Percentiles rank a stretch among this genome's conserved stretches.
Evolutionary conservation across 2,113 vertebrate species (phyloP).

Genomic region (Strix aluco): DNA sequence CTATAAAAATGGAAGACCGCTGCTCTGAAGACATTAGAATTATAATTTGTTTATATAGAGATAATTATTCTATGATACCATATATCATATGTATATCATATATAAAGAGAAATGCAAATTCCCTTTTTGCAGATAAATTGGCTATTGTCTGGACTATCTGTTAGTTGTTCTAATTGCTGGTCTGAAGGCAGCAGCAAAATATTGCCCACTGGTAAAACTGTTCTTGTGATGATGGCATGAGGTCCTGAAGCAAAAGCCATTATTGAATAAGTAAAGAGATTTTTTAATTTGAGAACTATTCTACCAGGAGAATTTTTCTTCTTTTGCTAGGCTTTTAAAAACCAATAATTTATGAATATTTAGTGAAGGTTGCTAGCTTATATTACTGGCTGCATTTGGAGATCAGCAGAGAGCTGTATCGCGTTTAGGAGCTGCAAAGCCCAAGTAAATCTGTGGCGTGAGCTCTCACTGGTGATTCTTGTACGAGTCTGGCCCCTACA

Average conservation of each 20-base stretch:
- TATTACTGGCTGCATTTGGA: neutral
- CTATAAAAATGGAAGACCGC: neutral
- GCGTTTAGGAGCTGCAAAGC: neutral
- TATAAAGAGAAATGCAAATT: slow-evolving; percentile 1
- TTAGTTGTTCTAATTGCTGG: slow-evolving; percentile 18
- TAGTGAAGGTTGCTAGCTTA: neutral
- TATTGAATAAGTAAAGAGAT: neutral
- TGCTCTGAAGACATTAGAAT: neutral
- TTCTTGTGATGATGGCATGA: neutral
- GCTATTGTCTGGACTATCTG: neutral
- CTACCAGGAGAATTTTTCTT: neutral
- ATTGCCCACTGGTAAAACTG: neutral
- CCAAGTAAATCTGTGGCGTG: neutral
- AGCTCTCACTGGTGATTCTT: neutral
- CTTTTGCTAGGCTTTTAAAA: neutral
- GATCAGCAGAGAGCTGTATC: neutral
- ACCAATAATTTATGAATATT: neutral
- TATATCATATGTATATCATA: neutral
- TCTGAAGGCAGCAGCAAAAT: slow-evolving; percentile 27
- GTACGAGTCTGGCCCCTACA: neutral
- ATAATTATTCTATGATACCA: neutral
- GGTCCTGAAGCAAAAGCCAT: neutral
- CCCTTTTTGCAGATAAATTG: neutral
- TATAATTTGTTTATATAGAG: neutral
- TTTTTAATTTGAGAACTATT: neutral